These are phyloP conservation scores for Polietes domitor DNA, from an alignment of 2,888 invertebrate species.

Conservation along the genomic window DNA sequence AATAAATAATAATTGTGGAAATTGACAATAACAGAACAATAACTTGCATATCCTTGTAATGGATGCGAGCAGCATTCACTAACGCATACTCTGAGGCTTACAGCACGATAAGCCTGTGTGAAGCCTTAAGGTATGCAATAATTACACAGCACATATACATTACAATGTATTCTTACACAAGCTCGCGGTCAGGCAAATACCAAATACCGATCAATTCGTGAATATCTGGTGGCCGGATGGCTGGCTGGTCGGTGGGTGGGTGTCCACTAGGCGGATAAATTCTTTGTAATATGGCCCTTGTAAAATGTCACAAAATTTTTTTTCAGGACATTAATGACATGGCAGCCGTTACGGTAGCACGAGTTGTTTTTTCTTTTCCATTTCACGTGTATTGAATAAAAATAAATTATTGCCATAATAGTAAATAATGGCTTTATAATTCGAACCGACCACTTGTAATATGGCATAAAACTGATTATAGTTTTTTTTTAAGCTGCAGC, in stretches of 20 bases:
- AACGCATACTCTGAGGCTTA: background rate
- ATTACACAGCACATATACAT: slow-evolving; percentile 31
- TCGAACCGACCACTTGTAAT: slow-evolving; percentile 11
- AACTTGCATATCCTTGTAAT: background rate
- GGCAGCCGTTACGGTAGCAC: too few species aligned
- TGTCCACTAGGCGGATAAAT: background rate
- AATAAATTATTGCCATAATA: background rate
- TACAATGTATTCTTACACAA: slow-evolving; percentile 1
- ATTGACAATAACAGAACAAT: slow-evolving; percentile 34
- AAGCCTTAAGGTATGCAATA: slow-evolving; percentile 58
- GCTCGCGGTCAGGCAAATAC: background rate
- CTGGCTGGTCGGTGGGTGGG: background rate
- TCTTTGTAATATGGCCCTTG: background rate
- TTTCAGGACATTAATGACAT: background rate
- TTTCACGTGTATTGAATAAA: slow-evolving; percentile 6
- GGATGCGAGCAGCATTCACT: slow-evolving; percentile 3
- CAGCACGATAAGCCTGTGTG: slow-evolving; percentile 39
- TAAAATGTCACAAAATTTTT: background rate
- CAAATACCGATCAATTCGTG: background rate
- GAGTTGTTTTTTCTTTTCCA: background rate
- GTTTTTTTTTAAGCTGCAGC: background rate
- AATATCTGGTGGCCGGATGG: background rate
- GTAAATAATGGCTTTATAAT: background rate
- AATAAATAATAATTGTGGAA: slow-evolving; percentile 45
- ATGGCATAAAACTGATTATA: background rate